A percentile compares a stretch with the other conserved stretches of the same genome.
Conservation (phyloP, 2,888 invertebrate genomes). For the Eupithecia subfuscata region DNA sequence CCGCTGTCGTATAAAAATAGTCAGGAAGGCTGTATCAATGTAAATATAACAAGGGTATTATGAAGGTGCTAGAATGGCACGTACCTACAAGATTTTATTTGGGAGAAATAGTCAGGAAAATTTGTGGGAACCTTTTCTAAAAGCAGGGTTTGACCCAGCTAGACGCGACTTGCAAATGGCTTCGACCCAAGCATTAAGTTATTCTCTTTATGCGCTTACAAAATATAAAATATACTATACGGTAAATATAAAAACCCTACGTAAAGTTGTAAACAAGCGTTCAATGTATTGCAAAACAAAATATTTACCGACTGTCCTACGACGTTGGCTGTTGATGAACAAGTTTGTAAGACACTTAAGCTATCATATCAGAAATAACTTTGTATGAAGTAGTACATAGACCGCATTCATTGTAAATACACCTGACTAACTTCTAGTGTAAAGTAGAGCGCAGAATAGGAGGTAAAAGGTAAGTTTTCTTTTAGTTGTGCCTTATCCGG, state of each 20-base stretch:
- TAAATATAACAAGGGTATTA: conserved; percentile 28
- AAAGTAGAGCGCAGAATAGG: background rate
- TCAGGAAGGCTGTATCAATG: conserved; percentile 10
- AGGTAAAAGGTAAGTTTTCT: conserved; percentile 1
- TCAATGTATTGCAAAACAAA: background rate
- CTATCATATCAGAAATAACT: background rate
- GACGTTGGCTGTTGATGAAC: background rate
- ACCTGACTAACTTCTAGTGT: too few species aligned
- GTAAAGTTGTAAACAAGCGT: background rate
- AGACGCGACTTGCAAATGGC: conserved; percentile 29
- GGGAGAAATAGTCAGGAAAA: conserved; percentile 28
- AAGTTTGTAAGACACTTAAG: background rate
- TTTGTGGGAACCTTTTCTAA: conserved; percentile 23
- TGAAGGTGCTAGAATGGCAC: conserved; percentile 19
- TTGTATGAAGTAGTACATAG: background rate
- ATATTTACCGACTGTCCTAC: background rate
- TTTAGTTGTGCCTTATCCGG: background rate
- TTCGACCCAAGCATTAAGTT: conserved; percentile 29
- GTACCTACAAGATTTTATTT: conserved; percentile 31
- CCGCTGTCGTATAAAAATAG: background rate
- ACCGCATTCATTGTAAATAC: background rate
- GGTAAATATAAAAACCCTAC: background rate
- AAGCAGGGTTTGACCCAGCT: conserved; percentile 19
- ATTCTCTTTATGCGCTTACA: conserved; percentile 23
- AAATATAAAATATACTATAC: background rate